Conservation (phyloP, 2,113 vertebrate species). For the Archilochus colubris region DNA sequence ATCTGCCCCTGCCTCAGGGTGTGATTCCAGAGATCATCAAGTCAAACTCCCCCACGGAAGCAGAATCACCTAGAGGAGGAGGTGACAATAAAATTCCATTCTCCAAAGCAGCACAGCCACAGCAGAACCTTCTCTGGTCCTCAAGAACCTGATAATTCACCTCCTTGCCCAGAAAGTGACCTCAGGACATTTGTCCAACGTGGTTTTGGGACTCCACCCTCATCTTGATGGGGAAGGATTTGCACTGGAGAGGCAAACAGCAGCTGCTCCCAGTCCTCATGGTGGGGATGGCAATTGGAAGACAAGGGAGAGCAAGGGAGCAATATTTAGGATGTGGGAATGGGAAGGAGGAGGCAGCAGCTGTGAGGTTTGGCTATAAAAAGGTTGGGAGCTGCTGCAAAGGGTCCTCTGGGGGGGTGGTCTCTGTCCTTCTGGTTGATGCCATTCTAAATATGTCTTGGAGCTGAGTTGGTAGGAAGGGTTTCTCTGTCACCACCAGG, state of each 20-base stretch:
- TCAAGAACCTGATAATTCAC: background rate
- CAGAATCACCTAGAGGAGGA: too few relatives aligned
- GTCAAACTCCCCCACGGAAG: too few relatives aligned
- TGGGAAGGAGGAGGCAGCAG: slow-evolving; percentile 39
- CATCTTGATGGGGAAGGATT: background rate
- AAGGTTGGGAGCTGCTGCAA: background rate
- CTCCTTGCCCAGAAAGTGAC: background rate
- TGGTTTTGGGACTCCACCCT: background rate
- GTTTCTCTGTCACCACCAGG: background rate
- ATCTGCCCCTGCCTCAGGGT: too few relatives aligned
- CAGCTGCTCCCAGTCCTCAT: background rate
- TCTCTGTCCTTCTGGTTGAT: background rate
- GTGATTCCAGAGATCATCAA: too few relatives aligned
- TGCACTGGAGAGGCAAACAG: fast-evolving
- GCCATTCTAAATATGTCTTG: background rate
- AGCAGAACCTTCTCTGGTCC: background rate
- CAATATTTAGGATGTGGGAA: background rate
- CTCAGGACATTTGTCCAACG: too few relatives aligned
- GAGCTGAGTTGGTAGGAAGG: background rate
- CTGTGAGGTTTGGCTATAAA: slow-evolving; percentile 47
- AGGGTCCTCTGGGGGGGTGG: background rate
- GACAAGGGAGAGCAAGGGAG: background rate
- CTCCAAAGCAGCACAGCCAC: background rate
- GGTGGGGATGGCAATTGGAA: background rate
- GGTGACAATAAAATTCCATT: background rate